phyloP scores from a whole-genome alignment of 2,888 invertebrate species.

The Eledona agricola region DNA sequence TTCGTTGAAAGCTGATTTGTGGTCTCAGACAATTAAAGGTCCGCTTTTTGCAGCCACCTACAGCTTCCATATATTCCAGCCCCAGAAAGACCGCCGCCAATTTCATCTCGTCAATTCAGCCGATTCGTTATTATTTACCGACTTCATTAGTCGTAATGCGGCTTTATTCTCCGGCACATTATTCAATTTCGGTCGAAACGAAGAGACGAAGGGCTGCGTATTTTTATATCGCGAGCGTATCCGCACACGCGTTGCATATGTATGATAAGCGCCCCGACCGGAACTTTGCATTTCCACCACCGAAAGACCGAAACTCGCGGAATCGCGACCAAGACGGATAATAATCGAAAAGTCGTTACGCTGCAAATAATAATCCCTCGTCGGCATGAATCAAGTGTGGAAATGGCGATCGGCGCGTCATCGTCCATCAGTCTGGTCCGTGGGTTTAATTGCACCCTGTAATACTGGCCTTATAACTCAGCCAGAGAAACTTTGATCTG shows the following conservation, averaged over 20 bases:
- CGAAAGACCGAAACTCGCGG: too few relatives aligned
- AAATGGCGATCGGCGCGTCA: slow-evolving; percentile 47
- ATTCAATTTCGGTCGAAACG: slow-evolving; percentile 28
- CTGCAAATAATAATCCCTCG: slow-evolving; percentile 27
- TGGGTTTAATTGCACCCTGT: slow-evolving; percentile 62
- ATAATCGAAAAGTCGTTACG: slow-evolving; percentile 31
- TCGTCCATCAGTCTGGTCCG: slow-evolving; percentile 62
- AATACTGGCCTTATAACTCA: slow-evolving; percentile 60
- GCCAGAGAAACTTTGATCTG: slow-evolving; percentile 61
- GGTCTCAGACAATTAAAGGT: slow-evolving; percentile 19
- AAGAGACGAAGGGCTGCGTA: slow-evolving; percentile 56
- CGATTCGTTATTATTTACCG: slow-evolving; percentile 26
- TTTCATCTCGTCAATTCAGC: slow-evolving; percentile 10
- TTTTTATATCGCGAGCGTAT: slow-evolving; percentile 59
- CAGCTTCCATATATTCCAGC: slow-evolving; percentile 13
- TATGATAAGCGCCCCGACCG: slow-evolving; percentile 59
- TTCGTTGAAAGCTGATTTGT: slow-evolving; percentile 25
- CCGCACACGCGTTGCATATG: slow-evolving; percentile 61
- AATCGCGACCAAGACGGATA: too few relatives aligned
- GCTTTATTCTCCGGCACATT: slow-evolving; percentile 40
- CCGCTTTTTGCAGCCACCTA: slow-evolving; percentile 17
- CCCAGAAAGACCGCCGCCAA: slow-evolving; percentile 12
- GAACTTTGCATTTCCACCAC: slow-evolving; percentile 51
- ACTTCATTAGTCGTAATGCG: slow-evolving; percentile 55
- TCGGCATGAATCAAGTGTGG: slow-evolving; percentile 35